Percentiles rank a stretch among this genome's conserved stretches.
phyloP scores from a whole-genome alignment of 2,797 vertebrate genomes.

The Aphelocoma californica region DNA sequence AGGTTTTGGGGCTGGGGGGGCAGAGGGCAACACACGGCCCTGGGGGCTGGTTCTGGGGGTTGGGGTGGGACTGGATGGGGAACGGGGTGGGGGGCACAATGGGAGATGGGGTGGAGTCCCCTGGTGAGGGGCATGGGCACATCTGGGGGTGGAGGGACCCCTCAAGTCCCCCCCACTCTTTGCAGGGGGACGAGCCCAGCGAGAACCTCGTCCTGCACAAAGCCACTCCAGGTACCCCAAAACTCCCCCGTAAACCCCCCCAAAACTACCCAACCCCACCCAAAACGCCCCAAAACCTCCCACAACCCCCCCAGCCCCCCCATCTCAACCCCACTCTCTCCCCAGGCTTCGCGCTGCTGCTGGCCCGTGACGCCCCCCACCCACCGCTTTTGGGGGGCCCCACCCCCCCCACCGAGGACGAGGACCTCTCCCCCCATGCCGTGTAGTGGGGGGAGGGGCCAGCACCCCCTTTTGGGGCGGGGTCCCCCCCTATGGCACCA shows the following conservation, averaged over 20 bases:
- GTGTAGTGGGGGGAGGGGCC: not conserved
- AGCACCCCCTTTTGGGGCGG: not conserved
- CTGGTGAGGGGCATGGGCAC: rapidly evolving
- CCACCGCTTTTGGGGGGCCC: not conserved
- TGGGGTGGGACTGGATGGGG: not conserved
- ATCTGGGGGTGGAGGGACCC: not conserved
- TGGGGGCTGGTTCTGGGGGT: not conserved
- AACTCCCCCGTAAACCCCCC: too few relatives aligned
- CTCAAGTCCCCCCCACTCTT: too few relatives aligned
- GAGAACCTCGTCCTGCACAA: too few relatives aligned
- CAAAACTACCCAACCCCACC: too few relatives aligned
- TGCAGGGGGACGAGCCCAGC: too few relatives aligned
- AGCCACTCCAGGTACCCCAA: too few relatives aligned
- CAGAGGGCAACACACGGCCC: not conserved
- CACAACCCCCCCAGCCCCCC: not conserved
- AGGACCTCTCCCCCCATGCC: not conserved
- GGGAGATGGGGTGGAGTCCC: not conserved
- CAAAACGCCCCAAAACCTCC: too few relatives aligned
- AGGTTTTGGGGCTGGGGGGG: not conserved
- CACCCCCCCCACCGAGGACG: not conserved
- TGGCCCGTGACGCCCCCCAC: not conserved
- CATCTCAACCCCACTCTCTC: not conserved
- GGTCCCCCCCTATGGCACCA: not conserved
- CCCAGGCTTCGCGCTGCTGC: not conserved
- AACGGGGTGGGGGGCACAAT: not conserved